Base-by-base conservation (phyloP, 2,888 invertebrate species). In the Thera britannica region DNA sequence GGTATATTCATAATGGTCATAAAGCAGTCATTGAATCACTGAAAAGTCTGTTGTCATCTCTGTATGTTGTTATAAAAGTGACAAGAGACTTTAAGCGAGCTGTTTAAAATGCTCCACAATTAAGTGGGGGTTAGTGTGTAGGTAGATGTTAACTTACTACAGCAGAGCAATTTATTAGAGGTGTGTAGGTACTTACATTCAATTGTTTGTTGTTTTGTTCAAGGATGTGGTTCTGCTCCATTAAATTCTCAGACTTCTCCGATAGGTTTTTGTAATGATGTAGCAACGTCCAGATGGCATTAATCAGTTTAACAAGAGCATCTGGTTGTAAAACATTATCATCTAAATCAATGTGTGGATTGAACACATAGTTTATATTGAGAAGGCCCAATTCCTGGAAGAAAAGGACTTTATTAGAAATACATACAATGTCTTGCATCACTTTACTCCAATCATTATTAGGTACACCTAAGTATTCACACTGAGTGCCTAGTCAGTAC, bases 141-240 rank as follows among this genome's bases (percentile, higher is more conserved):
- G 38, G 38, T 38, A 41, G 41, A 7, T 5, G 7, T 23, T 23
- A 23, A 23, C 23, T 23, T 23, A 23, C 23, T 23, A 23, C 23
- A 23, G 23, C 23, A 23, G 23, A 23, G 23, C 23, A 23, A 23
- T 23, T 23, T 23, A 23, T 38, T 38, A 38, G 3, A 5, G 4
- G 6, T 38, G 3, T 6, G 38, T 38, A 38, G 38, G 11, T 11
- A 83, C 90, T 77, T 82, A 93, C 93, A 81, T 88, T 88, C 35
- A 93, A 78, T 67, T 89, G 88, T 72, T 89, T 92, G 75, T 89
- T 93, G 65, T 80, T 89, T 59, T 88, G 85, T 72, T 90, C 90
- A 68, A 92, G 79, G 58, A 87, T 78, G 74, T 89, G 88, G 74
- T 90, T 90, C 73, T 88, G 86, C 75, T 92, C 92, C 55, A 80